Percentiles rank a stretch among this genome's conserved stretches.
Evolutionary conservation across 2,113 vertebrate genomes (phyloP).

Genomic region (Aythya baeri): DNA sequence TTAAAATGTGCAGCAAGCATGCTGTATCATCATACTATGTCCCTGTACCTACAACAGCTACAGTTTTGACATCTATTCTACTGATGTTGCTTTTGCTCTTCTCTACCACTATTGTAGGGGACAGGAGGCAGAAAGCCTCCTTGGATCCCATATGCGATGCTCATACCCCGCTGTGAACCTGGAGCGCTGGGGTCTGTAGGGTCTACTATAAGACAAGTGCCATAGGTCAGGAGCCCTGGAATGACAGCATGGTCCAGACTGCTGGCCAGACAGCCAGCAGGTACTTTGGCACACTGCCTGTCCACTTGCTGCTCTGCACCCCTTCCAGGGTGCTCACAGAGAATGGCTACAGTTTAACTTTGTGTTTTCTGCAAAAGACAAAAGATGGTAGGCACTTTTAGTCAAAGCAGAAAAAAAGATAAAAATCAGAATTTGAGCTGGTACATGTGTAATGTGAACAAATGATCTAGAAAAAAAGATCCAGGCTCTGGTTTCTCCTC

Average conservation of each 20-base stretch:
- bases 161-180: neutral
- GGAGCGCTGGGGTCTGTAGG: neutral
- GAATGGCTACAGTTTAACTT: neutral
- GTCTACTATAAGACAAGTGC: neutral
- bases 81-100: neutral
- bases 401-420: neutral
- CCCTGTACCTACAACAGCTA: neutral
- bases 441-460: neutral
- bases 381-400: neutral
- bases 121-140: neutral
- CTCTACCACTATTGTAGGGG: neutral
- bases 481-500: neutral
- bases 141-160: neutral
- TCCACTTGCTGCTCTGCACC: neutral
- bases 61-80: neutral
- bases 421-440: neutral
- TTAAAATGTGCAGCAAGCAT: neutral
- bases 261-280: neutral
- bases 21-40: neutral
- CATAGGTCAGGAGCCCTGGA: neutral
- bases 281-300: neutral
- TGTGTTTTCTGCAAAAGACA: neutral
- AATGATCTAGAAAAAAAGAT: neutral
- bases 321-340: neutral
- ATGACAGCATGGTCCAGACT: fast-evolving